These are phyloP conservation scores for Ivindomyrus marchei DNA, from an alignment of 2,113 vertebrate species.

Conservation along the genomic window DNA sequence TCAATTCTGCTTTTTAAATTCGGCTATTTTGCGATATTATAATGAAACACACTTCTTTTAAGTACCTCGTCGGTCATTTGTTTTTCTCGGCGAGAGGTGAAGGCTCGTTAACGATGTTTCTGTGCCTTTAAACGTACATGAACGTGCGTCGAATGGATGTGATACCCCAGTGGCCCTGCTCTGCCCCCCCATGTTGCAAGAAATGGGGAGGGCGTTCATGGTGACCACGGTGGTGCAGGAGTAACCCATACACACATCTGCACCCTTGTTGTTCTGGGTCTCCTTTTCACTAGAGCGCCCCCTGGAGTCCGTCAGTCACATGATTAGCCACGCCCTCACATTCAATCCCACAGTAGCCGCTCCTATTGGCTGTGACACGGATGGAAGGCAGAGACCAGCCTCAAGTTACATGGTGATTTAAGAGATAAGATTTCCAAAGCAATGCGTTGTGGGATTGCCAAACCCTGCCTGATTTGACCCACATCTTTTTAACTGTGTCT, in stretches of 20 bases:
- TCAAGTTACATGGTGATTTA: not conserved
- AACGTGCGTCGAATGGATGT: not conserved
- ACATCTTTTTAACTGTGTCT: not conserved
- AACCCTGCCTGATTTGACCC: not conserved
- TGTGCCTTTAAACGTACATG: not conserved
- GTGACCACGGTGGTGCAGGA: not conserved
- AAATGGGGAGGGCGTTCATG: not conserved
- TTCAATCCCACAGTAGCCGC: not conserved
- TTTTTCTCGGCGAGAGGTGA: not conserved
- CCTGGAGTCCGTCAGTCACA: no score
- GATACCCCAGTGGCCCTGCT: not conserved
- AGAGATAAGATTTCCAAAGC: not conserved
- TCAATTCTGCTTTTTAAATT: not conserved
- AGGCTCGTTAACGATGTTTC: not conserved
- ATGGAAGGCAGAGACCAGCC: not conserved
- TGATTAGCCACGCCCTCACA: not conserved
- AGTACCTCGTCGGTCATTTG: not conserved
- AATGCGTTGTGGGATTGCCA: not conserved
- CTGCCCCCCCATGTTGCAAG: not conserved
- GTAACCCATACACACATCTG: not conserved
- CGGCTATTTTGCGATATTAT: not conserved
- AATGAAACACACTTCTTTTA: constrained; percentile 9
- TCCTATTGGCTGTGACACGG: not conserved
- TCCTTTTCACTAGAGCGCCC: no score
- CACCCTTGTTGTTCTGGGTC: not conserved